Conservation (phyloP, 2,113 vertebrate genomes). For the Geococcyx californianus region DNA sequence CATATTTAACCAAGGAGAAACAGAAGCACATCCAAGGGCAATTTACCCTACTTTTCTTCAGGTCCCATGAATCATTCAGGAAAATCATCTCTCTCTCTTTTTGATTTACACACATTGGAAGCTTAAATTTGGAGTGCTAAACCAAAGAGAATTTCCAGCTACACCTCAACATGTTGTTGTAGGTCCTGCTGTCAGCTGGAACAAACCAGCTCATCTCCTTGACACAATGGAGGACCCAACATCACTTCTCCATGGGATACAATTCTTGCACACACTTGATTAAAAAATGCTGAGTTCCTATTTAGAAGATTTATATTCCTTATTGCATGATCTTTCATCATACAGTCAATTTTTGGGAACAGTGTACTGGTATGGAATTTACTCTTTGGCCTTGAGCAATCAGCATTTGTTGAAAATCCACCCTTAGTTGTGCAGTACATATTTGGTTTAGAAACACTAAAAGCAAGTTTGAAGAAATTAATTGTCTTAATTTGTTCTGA, state of each 20-base stretch:
- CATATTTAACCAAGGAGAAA: not conserved
- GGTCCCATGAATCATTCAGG: not conserved
- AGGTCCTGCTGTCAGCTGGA: not conserved
- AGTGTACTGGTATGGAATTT: not conserved
- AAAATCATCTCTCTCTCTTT: not conserved
- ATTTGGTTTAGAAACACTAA: not conserved
- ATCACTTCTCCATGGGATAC: not conserved
- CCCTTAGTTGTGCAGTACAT: not conserved
- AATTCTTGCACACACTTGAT: not conserved
- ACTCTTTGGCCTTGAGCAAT: not conserved
- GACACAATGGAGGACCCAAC: not conserved
- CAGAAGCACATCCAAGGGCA: not conserved
- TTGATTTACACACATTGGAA: not conserved
- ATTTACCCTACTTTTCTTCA: not conserved
- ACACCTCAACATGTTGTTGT: not conserved
- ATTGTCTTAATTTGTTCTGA: not conserved
- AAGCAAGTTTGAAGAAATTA: not conserved
- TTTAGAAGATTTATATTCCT: not conserved
- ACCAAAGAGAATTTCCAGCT: not conserved
- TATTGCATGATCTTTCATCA: rapidly evolving
- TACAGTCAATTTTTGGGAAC: not conserved
- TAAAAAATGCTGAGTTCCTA: not conserved
- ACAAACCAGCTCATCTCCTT: not conserved
- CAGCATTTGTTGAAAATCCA: not conserved
- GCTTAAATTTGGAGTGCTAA: not conserved